Conservation (phyloP, 2,113 vertebrate species). For the Albula glossodonta region DNA sequence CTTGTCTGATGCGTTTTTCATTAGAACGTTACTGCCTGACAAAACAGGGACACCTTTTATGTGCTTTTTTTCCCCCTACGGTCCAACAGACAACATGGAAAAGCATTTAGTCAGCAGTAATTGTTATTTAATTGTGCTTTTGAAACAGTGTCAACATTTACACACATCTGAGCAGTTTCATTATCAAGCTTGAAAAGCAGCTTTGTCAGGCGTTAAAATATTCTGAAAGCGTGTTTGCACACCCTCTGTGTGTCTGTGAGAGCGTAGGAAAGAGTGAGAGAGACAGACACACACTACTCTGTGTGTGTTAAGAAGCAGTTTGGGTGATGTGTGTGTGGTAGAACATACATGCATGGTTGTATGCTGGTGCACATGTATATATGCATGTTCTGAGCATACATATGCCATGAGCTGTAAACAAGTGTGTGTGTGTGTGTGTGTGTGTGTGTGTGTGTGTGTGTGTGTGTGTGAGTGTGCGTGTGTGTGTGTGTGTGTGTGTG, state of each 20-base stretch:
- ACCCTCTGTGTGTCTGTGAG: neutral
- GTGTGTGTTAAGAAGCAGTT: too few species aligned
- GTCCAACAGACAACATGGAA: conserved; percentile 43
- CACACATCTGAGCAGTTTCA: conserved; percentile 47
- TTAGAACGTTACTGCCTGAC: conserved; percentile 48
- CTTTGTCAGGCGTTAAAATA: conserved; percentile 44
- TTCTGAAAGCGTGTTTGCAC: conserved; percentile 18
- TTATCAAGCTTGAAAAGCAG: conserved; percentile 39
- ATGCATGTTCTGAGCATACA: too few species aligned
- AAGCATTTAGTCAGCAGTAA: conserved; percentile 54
- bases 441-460: neutral
- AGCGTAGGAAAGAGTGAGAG: neutral
- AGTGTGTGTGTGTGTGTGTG: conserved; percentile 6
- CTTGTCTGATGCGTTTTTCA: conserved; percentile 48
- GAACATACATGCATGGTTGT: too few species aligned
- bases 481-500: neutral
- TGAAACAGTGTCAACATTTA: conserved; percentile 54
- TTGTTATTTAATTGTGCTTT: conserved; percentile 56
- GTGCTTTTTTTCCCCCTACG: conserved; percentile 13
- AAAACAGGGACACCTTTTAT: conserved; percentile 38
- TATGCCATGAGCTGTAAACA: too few species aligned
- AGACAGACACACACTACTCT: too few species aligned
- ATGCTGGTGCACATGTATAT: too few species aligned
- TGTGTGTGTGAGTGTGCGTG: neutral
- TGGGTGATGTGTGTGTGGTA: too few species aligned